A percentile compares a stretch with the other conserved stretches of the same genome.
phyloP scores from a whole-genome alignment of 2,888 invertebrate genomes.

The Eristalis pertinax region DNA sequence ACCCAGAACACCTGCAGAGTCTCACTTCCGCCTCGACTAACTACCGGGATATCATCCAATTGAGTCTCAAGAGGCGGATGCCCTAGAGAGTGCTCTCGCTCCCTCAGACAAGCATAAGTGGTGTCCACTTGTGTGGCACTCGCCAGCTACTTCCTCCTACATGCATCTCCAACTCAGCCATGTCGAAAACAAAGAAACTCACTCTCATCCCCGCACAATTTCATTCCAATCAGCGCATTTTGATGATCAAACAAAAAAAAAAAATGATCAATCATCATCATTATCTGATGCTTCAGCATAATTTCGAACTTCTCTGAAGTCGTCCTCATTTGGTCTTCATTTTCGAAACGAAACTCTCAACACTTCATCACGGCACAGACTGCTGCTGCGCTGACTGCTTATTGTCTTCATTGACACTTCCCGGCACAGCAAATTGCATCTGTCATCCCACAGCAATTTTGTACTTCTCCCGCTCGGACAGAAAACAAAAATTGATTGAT shows the following conservation, averaged over 20 bases:
- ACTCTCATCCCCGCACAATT: background rate
- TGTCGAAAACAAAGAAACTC: background rate
- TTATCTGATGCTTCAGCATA: background rate
- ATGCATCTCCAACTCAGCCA: background rate
- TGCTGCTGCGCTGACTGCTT: conserved; percentile 11
- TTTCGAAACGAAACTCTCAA: conserved; percentile 22
- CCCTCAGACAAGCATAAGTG: background rate
- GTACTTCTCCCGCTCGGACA: conserved; percentile 18
- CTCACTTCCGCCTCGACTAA: too few species aligned
- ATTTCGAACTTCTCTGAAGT: background rate
- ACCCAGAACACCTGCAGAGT: too few species aligned
- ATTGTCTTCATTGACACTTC: conserved; percentile 58
- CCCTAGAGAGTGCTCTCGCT: too few species aligned
- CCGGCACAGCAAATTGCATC: conserved; percentile 53
- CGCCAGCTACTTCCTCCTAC: background rate
- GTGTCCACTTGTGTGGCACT: background rate
- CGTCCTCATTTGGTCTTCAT: background rate
- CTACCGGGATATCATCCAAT: too few species aligned
- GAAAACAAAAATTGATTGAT: conserved; percentile 51
- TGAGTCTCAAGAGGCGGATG: too few species aligned
- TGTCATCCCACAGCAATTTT: conserved; percentile 46
- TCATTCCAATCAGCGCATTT: background rate
- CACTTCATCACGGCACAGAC: background rate
- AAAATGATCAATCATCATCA: background rate
- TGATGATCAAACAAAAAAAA: background rate